phyloP scores from a whole-genome alignment of 92 coral and sea anemone species.

The Galaxea fascicularis region DNA sequence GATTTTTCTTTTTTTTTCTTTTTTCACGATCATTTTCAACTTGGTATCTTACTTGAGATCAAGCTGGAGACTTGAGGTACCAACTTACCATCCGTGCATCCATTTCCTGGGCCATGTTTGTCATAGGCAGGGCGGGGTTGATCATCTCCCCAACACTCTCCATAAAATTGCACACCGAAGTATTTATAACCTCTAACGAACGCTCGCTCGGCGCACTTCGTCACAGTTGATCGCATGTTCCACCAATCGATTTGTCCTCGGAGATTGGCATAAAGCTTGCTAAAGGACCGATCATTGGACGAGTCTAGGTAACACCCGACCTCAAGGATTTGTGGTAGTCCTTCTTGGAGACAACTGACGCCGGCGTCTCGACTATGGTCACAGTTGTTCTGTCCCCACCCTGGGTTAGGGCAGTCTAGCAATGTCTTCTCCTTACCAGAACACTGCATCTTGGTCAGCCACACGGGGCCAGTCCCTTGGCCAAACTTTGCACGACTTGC shows the following conservation, averaged over 20 bases:
- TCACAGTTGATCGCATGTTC: conserved; percentile 72
- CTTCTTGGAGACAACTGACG: conserved; percentile 80
- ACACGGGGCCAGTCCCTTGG: conserved; percentile 77
- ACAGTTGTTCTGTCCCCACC: conserved; percentile 73
- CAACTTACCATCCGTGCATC: conserved; percentile 69
- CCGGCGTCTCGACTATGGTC: conserved; percentile 84
- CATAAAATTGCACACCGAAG: conserved; percentile 92
- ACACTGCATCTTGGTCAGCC: conserved; percentile 81
- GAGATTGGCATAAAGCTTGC: conserved; percentile 65
- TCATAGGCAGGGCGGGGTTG: conserved; percentile 47
- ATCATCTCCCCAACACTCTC: conserved; percentile 92
- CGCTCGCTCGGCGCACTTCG: conserved; percentile 83
- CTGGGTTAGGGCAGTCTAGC: conserved; percentile 67
- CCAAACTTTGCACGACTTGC: conserved; percentile 80
- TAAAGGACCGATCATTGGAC: conserved; percentile 47
- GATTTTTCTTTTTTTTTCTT: no score
- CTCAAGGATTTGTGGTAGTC: conserved; percentile 69
- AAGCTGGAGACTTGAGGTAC: not conserved
- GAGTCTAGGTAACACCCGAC: conserved; percentile 70
- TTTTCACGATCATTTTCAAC: no score
- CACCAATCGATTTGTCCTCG: conserved; percentile 73
- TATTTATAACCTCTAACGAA: conserved; percentile 70
- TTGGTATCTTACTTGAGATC: no score
- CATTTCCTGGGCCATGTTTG: conserved; percentile 56
- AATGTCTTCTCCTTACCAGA: conserved; percentile 67